These are phyloP conservation scores for Lethrus apterus DNA, from an alignment of 1,140 invertebrate species.

Conservation along the genomic window DNA sequence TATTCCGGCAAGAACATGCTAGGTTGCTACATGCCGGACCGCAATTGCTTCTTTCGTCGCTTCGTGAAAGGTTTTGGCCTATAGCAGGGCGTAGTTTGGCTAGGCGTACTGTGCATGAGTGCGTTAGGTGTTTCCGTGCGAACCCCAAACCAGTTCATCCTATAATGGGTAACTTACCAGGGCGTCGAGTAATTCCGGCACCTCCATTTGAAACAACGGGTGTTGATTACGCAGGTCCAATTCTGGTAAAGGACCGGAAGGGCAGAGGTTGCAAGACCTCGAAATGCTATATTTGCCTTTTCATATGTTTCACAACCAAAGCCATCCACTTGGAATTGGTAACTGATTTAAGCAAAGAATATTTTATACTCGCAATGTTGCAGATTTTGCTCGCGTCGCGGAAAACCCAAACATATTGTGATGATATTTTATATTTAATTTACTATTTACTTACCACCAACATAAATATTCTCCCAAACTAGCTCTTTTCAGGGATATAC, in stretches of 20 bases:
- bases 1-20: too few species aligned
- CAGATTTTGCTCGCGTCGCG: background rate
- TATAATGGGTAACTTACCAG: constrained; percentile 34
- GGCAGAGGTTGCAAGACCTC: background rate
- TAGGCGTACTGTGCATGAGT: constrained; percentile 24
- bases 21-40: constrained; percentile 36
- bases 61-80: constrained; percentile 30
- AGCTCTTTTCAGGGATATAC: too few species aligned
- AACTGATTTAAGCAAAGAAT: constrained; percentile 1
- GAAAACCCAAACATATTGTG: background rate
- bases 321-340: constrained; percentile 30
- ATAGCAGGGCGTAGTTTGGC: constrained; percentile 26
- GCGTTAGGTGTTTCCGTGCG: constrained; percentile 30
- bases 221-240: constrained; percentile 27
- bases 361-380: background rate
- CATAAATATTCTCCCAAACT: too few species aligned
- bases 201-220: constrained; percentile 22
- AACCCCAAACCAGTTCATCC: constrained; percentile 24
- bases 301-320: constrained; percentile 22
- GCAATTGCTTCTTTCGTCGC: constrained; percentile 24
- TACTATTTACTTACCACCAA: too few species aligned
- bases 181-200: constrained; percentile 17
- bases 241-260: background rate
- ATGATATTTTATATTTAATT: too few species aligned
- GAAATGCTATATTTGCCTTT: constrained; percentile 27